phyloP scores from a whole-genome alignment of 2,797 vertebrate species.

The Chloroceryle inda region DNA sequence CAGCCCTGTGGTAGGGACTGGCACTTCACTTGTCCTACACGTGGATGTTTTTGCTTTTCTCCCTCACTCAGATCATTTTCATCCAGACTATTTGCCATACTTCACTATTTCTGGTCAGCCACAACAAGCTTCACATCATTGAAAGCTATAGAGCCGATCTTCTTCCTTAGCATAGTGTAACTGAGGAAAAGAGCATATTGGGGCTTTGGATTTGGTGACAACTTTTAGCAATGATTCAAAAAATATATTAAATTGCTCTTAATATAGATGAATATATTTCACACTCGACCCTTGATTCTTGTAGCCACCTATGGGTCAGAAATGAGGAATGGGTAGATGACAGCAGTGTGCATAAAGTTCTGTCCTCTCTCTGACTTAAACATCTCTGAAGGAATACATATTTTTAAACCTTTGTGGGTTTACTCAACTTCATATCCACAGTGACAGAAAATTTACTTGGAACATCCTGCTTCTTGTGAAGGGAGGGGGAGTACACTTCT shows the following conservation, averaged over 20 bases:
- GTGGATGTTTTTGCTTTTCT: background rate
- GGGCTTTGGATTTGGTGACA: background rate
- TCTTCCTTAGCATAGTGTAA: background rate
- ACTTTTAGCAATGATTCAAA: background rate
- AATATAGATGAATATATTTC: background rate
- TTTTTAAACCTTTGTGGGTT: background rate
- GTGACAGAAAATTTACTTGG: background rate
- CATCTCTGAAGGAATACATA: background rate
- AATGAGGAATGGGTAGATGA: background rate
- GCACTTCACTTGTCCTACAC: background rate
- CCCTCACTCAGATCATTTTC: background rate
- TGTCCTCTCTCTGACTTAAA: background rate
- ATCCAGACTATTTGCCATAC: background rate
- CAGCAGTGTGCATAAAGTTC: background rate
- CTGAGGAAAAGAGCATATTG: background rate
- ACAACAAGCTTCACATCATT: background rate
- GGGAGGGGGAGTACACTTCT: rapidly evolving
- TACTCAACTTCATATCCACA: background rate
- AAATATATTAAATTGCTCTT: background rate
- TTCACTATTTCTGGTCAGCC: background rate
- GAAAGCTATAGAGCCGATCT: background rate
- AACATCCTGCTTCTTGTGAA: background rate
- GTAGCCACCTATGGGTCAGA: background rate
- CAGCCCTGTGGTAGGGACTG: background rate
- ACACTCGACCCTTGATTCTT: background rate